These are phyloP conservation scores for Mesorhabditis sp. DNA, from an alignment of 2,888 invertebrate species.

Conservation along the genomic window DNA sequence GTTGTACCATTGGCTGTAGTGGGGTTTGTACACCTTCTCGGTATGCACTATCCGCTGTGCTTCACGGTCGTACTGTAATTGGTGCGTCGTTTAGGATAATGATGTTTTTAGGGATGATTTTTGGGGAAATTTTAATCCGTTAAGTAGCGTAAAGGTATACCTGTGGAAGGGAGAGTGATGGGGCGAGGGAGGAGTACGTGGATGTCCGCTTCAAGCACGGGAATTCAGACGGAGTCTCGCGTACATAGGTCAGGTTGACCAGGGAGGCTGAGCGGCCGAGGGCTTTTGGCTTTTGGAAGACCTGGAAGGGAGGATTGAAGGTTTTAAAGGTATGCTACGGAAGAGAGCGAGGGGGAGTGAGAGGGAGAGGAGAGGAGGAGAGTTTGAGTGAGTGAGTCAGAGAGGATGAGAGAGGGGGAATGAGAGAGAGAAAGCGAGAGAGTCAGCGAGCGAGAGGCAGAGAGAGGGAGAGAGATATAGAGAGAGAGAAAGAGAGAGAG, in stretches of 20 bases:
- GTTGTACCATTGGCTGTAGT: slow-evolving; percentile 47
- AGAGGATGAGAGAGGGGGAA: no score
- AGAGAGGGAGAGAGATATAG: no score
- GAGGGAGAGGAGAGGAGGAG: no score
- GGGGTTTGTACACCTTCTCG: slow-evolving; percentile 54
- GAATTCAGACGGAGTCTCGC: slow-evolving; percentile 36
- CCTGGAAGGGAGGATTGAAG: not conserved
- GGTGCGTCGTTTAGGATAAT: not conserved
- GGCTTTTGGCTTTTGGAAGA: slow-evolving; percentile 45
- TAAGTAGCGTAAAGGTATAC: slow-evolving; percentile 12
- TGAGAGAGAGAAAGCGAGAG: no score
- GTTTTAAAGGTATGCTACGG: no score
- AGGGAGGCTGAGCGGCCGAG: slow-evolving; percentile 52
- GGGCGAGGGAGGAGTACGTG: slow-evolving; percentile 53
- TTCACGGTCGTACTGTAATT: slow-evolving; percentile 24
- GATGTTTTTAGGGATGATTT: slow-evolving; percentile 14
- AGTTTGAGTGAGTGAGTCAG: no score
- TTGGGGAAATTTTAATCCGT: slow-evolving; percentile 25
- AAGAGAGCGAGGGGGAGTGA: no score
- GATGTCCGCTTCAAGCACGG: slow-evolving; percentile 30
- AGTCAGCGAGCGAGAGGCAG: no score
- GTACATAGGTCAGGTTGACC: slow-evolving; percentile 55
- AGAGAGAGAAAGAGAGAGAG: no score
- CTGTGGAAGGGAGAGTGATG: slow-evolving; percentile 51
- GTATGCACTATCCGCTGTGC: slow-evolving; percentile 56